These are phyloP conservation scores for Emydocephalus ijimae DNA, from an alignment of 2,113 vertebrate species.

Conservation along the genomic window DNA sequence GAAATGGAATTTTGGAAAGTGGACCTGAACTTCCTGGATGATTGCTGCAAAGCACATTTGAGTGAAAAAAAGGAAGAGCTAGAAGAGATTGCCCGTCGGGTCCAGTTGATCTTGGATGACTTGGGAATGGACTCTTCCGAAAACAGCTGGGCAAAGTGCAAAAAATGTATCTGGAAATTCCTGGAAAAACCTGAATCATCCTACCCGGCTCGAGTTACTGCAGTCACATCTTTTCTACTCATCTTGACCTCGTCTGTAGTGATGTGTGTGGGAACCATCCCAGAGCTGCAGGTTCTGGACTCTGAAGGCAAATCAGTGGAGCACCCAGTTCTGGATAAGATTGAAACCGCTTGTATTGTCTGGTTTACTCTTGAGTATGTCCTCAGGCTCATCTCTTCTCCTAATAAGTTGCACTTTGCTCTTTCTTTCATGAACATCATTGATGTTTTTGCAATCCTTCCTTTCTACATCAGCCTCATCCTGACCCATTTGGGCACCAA, in stretches of 20 bases:
- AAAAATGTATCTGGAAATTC: constrained; percentile 88
- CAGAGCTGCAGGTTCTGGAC: constrained; percentile 88
- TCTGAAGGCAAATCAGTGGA: constrained; percentile 85
- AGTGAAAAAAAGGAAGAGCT: constrained; percentile 92
- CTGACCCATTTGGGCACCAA: constrained; percentile 87
- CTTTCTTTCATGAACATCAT: constrained; percentile 94
- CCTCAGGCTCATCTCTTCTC: constrained; percentile 86
- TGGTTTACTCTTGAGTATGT: constrained; percentile 95
- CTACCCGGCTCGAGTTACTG: constrained; percentile 80
- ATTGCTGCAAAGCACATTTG: constrained; percentile 90
- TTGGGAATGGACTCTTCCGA: constrained; percentile 77
- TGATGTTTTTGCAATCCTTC: constrained; percentile 89
- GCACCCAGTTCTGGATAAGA: constrained; percentile 86
- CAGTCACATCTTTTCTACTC: constrained; percentile 89
- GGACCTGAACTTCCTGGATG: constrained; percentile 87
- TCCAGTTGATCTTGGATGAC: constrained; percentile 90
- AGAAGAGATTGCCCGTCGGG: constrained; percentile 88
- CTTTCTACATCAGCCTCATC: constrained; percentile 89
- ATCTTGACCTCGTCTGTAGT: constrained; percentile 88
- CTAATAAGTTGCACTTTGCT: constrained; percentile 86
- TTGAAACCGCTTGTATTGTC: constrained; percentile 90
- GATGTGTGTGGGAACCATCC: constrained; percentile 95
- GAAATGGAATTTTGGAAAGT: constrained; percentile 99
- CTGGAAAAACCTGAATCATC: constrained; percentile 97
- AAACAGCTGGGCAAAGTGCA: constrained; percentile 79